A percentile compares a stretch with the other conserved stretches of the same genome.
These are phyloP conservation scores for Haemorhous mexicanus DNA, from an alignment of 2,113 vertebrate genomes.

Conservation along the genomic window DNA sequence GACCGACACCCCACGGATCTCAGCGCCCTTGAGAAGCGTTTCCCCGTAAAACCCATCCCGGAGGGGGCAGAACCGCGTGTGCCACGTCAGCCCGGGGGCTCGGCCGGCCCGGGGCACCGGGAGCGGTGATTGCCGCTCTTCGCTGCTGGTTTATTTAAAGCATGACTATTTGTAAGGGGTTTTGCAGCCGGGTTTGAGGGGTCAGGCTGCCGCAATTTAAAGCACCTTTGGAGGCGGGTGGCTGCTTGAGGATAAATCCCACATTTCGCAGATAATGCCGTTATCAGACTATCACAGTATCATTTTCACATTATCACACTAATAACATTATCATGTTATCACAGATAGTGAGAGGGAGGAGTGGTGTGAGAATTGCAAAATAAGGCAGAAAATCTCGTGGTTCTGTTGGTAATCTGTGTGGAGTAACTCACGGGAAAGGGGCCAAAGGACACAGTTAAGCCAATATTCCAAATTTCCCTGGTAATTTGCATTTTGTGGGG, in stretches of 20 bases:
- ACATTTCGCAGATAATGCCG: fast-evolving
- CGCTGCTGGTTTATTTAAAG: fast-evolving
- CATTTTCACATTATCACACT: no score
- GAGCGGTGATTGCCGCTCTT: fast-evolving
- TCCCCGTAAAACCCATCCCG: not conserved
- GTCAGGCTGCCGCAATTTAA: not conserved
- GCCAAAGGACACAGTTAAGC: not conserved
- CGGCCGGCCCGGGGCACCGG: not conserved
- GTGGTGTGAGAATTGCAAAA: not conserved
- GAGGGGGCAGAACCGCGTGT: not conserved
- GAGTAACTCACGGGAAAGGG: not conserved
- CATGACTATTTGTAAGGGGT: fast-evolving
- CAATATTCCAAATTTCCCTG: not conserved
- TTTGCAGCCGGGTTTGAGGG: not conserved
- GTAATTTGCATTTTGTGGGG: not conserved
- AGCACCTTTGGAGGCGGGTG: fast-evolving
- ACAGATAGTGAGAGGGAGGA: not conserved
- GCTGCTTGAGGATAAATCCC: fast-evolving
- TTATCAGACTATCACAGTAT: no score
- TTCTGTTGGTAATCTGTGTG: fast-evolving
- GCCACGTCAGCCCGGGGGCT: not conserved
- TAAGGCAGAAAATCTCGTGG: fast-evolving
- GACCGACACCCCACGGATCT: not conserved
- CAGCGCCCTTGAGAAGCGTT: not conserved
- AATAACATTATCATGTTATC: no score